Percentiles rank a stretch among this genome's conserved stretches.
phyloP scores from a whole-genome alignment of 2,888 invertebrate species.

The Heliconius aoede region DNA sequence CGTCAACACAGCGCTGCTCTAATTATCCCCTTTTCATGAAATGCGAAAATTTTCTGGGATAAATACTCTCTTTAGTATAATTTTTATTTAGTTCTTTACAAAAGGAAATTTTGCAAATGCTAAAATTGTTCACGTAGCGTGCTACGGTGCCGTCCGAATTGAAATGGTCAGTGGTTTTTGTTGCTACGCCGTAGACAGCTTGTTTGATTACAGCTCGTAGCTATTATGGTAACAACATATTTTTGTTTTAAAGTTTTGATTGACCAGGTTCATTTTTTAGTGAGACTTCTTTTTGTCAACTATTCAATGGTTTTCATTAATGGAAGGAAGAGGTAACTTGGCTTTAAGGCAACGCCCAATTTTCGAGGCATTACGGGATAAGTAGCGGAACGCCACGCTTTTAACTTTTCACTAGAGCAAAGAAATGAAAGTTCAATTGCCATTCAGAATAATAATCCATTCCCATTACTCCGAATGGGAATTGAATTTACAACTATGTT shows the following conservation, averaged over 20 bases:
- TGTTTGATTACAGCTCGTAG: neutral
- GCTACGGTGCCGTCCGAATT: neutral
- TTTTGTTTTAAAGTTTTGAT: neutral
- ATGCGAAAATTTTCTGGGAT: constrained; percentile 39
- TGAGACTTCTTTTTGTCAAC: no score
- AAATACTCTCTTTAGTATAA: constrained; percentile 37
- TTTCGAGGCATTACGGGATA: no score
- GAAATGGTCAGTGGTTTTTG: neutral
- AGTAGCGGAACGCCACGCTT: no score
- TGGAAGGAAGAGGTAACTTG: no score
- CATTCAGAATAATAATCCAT: no score
- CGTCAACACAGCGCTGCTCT: constrained; percentile 30
- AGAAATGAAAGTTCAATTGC: no score
- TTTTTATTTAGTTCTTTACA: constrained; percentile 25
- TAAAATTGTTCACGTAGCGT: constrained; percentile 15
- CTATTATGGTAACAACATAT: neutral
- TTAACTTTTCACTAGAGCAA: no score
- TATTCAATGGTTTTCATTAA: no score
- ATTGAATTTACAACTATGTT: no score
- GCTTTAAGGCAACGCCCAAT: no score
- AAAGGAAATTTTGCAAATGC: constrained; percentile 17
- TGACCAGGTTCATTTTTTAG: neutral
- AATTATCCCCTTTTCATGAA: constrained; percentile 39
- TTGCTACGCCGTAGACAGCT: constrained; percentile 2
- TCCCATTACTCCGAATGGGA: no score